phyloP scores from a whole-genome alignment of 2,113 vertebrate genomes.

The Larimichthys crocea region DNA sequence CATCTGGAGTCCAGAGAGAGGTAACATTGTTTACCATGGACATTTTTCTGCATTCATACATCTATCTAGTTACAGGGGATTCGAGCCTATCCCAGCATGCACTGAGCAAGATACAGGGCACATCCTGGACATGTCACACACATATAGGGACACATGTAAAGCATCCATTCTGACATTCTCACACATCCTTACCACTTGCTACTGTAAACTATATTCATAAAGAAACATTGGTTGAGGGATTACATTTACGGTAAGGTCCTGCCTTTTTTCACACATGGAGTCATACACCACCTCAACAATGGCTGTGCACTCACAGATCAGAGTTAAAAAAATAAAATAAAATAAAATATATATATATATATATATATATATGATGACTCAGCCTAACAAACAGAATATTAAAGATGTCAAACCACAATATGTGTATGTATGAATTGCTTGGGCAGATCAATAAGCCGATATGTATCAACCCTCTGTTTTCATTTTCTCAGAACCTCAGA shows the following conservation, averaged over 20 bases:
- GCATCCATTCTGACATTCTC: not conserved
- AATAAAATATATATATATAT: not conserved
- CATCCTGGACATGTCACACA: no score
- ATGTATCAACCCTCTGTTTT: not conserved
- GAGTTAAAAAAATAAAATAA: not conserved
- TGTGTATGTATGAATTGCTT: not conserved
- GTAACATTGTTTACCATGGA: not conserved
- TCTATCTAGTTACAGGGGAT: not conserved
- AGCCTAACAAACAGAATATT: not conserved
- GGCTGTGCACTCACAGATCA: not conserved
- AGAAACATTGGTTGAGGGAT: not conserved
- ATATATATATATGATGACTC: not conserved
- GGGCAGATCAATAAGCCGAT: not conserved
- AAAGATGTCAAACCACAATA: not conserved
- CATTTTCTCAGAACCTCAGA: conserved; percentile 30
- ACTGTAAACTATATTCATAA: not conserved
- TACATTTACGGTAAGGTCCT: no score
- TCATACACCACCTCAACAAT: no score
- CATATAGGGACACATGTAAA: not conserved
- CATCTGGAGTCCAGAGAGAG: conserved; percentile 63
- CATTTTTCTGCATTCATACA: not conserved
- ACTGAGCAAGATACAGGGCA: no score
- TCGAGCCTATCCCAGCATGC: rapidly evolving
- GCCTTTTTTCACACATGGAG: not conserved
- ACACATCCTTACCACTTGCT: not conserved